phyloP scores from a whole-genome alignment of 2,113 vertebrate genomes.

The Urocynchramus pylzowi region DNA sequence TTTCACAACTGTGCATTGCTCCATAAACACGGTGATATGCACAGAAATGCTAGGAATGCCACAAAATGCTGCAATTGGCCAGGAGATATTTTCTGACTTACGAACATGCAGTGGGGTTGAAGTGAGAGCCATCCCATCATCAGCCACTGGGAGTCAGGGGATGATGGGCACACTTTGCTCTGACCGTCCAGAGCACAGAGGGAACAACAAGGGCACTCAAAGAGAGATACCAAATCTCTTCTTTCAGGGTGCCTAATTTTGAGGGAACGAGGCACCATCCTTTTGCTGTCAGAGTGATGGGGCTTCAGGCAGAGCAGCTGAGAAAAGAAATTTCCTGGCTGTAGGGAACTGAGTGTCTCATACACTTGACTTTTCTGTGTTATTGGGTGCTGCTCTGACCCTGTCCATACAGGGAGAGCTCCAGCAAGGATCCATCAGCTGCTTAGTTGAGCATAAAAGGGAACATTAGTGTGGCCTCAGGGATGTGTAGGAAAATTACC shows the following conservation, averaged over 20 bases:
- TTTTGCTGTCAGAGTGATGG: neutral
- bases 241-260: neutral
- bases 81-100: neutral
- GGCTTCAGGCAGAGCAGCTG: neutral
- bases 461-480: neutral
- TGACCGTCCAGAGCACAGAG: no score
- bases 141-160: neutral
- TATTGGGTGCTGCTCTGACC: neutral
- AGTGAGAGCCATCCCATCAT: neutral
- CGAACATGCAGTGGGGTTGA: rapidly evolving
- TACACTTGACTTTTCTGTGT: neutral
- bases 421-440: constrained; percentile 19
- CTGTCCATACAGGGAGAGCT: neutral
- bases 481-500: neutral
- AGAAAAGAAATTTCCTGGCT: neutral
- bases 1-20: neutral
- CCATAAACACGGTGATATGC: rapidly evolving
- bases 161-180: neutral
- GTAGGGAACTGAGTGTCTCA: neutral
- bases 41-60: neutral
- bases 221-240: neutral
- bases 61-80: neutral
- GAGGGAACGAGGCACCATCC: neutral
- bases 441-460: constrained; percentile 19
- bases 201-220: neutral